Conservation (phyloP, 1,140 invertebrate genomes). For the Temnothorax longispinosus region DNA sequence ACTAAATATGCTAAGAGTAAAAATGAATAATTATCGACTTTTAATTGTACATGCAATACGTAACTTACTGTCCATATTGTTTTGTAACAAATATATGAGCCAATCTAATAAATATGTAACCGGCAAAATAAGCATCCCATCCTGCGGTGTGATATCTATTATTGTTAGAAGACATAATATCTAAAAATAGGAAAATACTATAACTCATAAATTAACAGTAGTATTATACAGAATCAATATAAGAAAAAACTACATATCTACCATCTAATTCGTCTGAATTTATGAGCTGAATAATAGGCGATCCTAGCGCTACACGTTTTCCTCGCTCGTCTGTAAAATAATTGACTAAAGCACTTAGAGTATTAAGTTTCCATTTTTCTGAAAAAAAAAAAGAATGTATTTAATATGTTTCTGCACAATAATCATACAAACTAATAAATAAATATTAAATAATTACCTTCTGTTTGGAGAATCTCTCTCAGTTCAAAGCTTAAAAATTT, state of each 20-base stretch:
- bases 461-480: slow-evolving; percentile 81
- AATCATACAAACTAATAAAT: slow-evolving; percentile 32
- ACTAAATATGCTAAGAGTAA: not conserved
- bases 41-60: not conserved
- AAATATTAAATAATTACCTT: slow-evolving; percentile 73
- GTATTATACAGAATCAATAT: not conserved
- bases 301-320: slow-evolving; percentile 74
- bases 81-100: slow-evolving; percentile 84
- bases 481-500: slow-evolving; percentile 89
- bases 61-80: slow-evolving; percentile 73
- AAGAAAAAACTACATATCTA: not conserved
- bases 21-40: not conserved
- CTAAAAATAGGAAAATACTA: slow-evolving; percentile 65
- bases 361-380: slow-evolving; percentile 86
- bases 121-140: slow-evolving; percentile 91
- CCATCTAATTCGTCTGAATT: not conserved
- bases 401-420: slow-evolving; percentile 9
- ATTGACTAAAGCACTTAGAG: slow-evolving; percentile 86
- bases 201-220: not conserved
- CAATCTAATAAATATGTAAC: slow-evolving; percentile 88
- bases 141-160: slow-evolving; percentile 90
- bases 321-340: slow-evolving; percentile 86
- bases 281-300: slow-evolving; percentile 77
- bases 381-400: slow-evolving; percentile 60
- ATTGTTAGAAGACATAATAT: slow-evolving; percentile 71